phyloP scores from a whole-genome alignment of 2,113 vertebrate genomes.

The Amblyornis subalaris region DNA sequence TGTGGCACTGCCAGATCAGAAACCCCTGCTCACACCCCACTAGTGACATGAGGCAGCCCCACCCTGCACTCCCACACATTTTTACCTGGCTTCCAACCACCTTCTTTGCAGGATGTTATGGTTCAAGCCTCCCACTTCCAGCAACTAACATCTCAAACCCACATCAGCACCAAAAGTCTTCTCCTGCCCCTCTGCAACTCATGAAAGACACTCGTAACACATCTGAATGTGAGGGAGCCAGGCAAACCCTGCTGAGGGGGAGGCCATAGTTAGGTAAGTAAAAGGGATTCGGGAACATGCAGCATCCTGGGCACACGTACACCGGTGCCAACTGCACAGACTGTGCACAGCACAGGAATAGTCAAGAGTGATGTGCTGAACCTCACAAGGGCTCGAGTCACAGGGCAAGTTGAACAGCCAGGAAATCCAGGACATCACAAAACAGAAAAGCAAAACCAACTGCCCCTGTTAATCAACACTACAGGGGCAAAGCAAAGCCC shows the following conservation, averaged over 20 bases:
- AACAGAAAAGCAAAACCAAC: neutral
- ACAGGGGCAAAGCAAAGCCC: neutral
- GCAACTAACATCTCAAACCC: neutral
- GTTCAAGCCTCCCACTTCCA: neutral
- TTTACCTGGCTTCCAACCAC: neutral
- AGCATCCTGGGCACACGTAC: neutral
- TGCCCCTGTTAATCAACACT: neutral
- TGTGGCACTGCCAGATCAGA: neutral
- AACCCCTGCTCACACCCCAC: neutral
- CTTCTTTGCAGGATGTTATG: fast-evolving
- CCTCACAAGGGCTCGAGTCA: neutral
- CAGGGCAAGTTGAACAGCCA: neutral
- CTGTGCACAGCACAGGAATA: neutral
- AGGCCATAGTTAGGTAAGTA: neutral
- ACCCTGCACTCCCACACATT: neutral
- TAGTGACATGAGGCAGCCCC: neutral
- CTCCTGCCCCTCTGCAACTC: neutral
- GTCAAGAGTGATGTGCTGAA: neutral
- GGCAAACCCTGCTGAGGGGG: neutral
- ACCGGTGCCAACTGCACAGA: neutral
- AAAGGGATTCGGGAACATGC: fast-evolving
- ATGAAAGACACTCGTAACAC: neutral
- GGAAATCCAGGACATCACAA: neutral
- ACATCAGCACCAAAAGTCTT: neutral
- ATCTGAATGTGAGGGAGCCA: neutral